Evolutionary conservation across 2,113 vertebrate genomes (phyloP), one percentile per base, ranked within the genome.

Genomic region (Pelodiscus sinensis): DNA sequence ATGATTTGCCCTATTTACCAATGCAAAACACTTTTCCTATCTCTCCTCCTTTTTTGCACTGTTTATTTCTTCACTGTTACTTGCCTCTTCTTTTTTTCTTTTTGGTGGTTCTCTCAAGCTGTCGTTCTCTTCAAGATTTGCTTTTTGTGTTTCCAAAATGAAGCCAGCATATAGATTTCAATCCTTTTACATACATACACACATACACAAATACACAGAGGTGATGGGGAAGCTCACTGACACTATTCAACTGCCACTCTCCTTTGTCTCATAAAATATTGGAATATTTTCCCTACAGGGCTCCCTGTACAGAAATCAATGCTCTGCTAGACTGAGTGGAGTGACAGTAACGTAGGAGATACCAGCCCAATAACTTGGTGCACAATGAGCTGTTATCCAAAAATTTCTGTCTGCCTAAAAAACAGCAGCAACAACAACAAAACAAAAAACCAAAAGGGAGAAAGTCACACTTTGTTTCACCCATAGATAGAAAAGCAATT

Each of bases 291-390:
- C 81, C 9, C 89, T 96, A 84, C 85, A 95, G 82, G 92, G 60
- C 50, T 95, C 80, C 71, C 68, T 94, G 80, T 95, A 94, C 92
- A 96, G 92, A 97, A 97, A 97, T 96, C 96, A 96, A 31, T 97
- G 95, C 96, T 98, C 95, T 97, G 94, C 94, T 97, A 94, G 88
- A 87, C 86, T 86, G 93, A 87, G 22, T 85, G 2, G n/a, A 95
- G 93, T 95, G 94, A 95, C 89, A 91, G 81, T 57, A 93, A 93
- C 24, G 77, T 31, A 86, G 86, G 68, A 94, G 54, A 71, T 0
- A 3, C 55, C 88, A 94, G 84, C n/a, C 57, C 62, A 90, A 62
- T 73, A 88, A 29, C 62, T 9, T 35, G 22, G 86, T 86, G 60
- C 21, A 84, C 82, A 87, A 27, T 68, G 79, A 94, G 84, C 62